Percentiles rank a stretch among this genome's conserved stretches.
These are phyloP conservation scores for Argopecten irradians DNA, from an alignment of 1,140 invertebrate species.

Conservation along the genomic window DNA sequence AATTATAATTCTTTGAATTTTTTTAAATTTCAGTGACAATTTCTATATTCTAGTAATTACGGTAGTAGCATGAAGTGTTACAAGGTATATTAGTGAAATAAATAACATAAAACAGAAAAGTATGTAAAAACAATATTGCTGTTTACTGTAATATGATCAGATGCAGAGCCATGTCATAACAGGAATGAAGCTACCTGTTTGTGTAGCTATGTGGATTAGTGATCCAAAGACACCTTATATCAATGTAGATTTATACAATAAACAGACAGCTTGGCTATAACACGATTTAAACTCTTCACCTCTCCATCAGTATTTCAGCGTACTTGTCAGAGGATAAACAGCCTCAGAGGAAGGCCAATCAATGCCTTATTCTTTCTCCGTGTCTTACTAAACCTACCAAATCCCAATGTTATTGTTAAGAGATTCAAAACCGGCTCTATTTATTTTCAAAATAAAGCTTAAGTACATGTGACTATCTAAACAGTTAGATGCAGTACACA, in stretches of 20 bases:
- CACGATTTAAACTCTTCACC: background rate
- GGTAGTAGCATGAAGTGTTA: no score
- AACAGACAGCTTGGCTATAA: background rate
- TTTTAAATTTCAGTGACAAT: no score
- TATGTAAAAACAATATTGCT: no score
- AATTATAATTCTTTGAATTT: no score
- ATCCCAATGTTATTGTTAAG: background rate
- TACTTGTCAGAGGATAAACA: background rate
- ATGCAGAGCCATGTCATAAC: background rate
- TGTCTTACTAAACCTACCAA: background rate
- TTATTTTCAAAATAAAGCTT: slow-evolving; percentile 13
- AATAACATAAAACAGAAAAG: no score
- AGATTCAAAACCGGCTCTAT: background rate
- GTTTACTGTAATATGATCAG: background rate
- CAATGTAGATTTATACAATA: background rate
- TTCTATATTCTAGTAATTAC: no score
- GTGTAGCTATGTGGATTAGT: background rate
- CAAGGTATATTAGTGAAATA: no score
- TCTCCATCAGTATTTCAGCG: background rate
- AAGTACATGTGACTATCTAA: background rate
- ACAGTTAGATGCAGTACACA: background rate
- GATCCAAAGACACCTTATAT: background rate
- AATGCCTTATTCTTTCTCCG: background rate
- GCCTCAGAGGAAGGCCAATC: background rate
- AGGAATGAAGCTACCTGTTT: background rate